These are phyloP conservation scores for Macaria liturata DNA, from an alignment of 2,888 invertebrate species.

Conservation along the genomic window DNA sequence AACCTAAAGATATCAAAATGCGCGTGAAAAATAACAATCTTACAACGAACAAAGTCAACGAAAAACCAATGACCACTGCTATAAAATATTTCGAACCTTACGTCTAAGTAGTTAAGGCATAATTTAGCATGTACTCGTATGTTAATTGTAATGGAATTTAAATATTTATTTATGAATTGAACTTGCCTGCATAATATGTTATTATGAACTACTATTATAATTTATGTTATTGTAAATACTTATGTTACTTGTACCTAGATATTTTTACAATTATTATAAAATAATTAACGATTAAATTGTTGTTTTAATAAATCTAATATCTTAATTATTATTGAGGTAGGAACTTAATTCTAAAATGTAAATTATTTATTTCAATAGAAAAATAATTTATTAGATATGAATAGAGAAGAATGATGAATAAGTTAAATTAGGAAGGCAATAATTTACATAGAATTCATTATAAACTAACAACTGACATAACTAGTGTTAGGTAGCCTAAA, in stretches of 20 bases:
- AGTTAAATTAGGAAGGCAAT: not conserved
- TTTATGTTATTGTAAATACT: constrained; percentile 75
- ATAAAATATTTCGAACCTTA: constrained; percentile 82
- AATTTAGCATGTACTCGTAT: constrained; percentile 42
- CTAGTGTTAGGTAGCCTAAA: not conserved
- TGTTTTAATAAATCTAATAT: no score
- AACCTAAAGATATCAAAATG: constrained; percentile 91
- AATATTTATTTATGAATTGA: constrained; percentile 72
- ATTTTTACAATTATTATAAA: constrained; percentile 63
- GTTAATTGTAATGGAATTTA: constrained; percentile 54
- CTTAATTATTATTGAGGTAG: no score
- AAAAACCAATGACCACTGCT: constrained; percentile 81
- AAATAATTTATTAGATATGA: not conserved
- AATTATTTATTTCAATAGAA: not conserved
- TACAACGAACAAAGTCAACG: constrained; percentile 83
- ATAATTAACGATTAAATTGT: constrained; percentile 57
- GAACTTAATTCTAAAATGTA: not conserved
- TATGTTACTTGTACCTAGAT: constrained; percentile 60
- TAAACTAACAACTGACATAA: not conserved
- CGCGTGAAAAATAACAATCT: constrained; percentile 85
- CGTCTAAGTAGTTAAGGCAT: constrained; percentile 54
- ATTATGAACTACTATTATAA: constrained; percentile 57
- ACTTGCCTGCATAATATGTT: constrained; percentile 79
- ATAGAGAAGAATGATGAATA: constrained; percentile 1
- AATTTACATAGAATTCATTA: no score